These are phyloP conservation scores for Plodia interpunctella DNA, from an alignment of 1,140 invertebrate genomes.

Conservation along the genomic window DNA sequence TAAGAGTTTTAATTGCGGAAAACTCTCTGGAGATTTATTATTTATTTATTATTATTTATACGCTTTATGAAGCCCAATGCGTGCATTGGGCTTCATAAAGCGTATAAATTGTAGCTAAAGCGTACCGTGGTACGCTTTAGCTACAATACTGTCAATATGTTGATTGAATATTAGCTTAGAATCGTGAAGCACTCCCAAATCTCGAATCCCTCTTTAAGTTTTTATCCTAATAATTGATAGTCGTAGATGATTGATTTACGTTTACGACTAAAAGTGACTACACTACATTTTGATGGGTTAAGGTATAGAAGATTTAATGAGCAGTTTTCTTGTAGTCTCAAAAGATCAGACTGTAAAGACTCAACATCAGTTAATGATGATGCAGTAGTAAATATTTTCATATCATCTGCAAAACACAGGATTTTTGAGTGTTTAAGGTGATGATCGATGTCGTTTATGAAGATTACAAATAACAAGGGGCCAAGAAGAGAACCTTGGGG, in stretches of 20 bases:
- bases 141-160: background rate
- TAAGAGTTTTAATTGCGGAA: no score
- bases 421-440: background rate
- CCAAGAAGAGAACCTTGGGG: no score
- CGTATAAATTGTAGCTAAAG: no score
- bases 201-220: background rate
- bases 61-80: background rate
- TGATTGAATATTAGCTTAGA: background rate
- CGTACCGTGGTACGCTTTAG: background rate
- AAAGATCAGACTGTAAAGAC: slow-evolving; percentile 8
- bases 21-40: background rate
- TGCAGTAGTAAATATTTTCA: no score
- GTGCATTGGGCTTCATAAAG: no score
- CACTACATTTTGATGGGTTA: slow-evolving; percentile 6
- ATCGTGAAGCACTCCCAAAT: slow-evolving; percentile 7
- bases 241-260: no score
- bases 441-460: no score
- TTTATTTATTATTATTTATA: no score
- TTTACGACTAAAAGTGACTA: no score
- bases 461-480: no score
- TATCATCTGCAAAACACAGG: slow-evolving; percentile 5
- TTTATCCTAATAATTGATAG: background rate
- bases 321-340: background rate
- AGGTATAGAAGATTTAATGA: background rate
- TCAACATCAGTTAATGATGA: no score